Base-by-base conservation (phyloP, 2,888 invertebrate genomes). In the Neoascia interrupta region DNA sequence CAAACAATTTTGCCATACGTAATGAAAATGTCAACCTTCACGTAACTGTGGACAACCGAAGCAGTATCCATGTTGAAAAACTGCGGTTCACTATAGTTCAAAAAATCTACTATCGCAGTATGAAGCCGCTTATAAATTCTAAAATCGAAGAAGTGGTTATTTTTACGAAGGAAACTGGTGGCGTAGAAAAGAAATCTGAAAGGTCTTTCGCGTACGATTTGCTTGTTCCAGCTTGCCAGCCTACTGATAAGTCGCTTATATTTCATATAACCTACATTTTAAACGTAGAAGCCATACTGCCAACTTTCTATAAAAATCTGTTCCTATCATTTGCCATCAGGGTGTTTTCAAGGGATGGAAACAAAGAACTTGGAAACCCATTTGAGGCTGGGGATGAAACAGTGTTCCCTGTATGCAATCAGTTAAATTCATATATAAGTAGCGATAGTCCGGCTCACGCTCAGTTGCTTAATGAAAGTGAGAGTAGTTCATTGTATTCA, bases 171-270 rank as follows among this genome's bases (percentile, higher is more conserved):
- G 89, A 88, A 82, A 87, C 88, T 0, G 88, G 88, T 0, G 85
- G 87, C 0, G 87, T 88, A 47, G 84, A 86, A 13, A 88, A 88
- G 76, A 88, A 88, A 81, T 86, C 86, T 13, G 87, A 87, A 58
- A 85, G 88, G 16, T 85, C 85, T 19, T 89, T 88, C 81, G 88
- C 89, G 34, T 88, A 89, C 53, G 87, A 87, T 60, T 81, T 88
- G 34, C 83, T 86, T 1, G 83, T 88, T 73, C 89, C 88, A 15
- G 83, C 84, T 3, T 85, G 86, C 4, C 88, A 87, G 53, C 88
- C 88, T 1, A 83, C 85, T 3, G 87, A 88, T 58, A 83, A 82
- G 34, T 87, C 87, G 21, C 84, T 83, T 3, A 86, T 88, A 8
- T 87, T 88, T 26, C 84, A 84, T 18, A 85, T 89, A 63, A 68